phyloP scores from a whole-genome alignment of 2,797 vertebrate species.

The Lagorchestes hirsutus region DNA sequence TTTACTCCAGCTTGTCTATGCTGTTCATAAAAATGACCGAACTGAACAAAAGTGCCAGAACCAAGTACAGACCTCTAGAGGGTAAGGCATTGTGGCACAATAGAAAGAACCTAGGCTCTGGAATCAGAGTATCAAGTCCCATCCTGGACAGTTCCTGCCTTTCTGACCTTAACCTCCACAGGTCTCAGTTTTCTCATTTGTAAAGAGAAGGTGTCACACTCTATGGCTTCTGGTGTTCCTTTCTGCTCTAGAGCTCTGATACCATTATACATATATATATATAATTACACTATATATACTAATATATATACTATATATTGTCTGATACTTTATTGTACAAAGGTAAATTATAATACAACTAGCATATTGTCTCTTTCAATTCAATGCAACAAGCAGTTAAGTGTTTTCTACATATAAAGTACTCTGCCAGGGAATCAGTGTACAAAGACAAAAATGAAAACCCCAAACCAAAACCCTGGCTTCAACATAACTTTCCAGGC shows the following conservation, averaged over 20 bases:
- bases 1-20: neutral
- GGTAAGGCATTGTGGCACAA: neutral
- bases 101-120: neutral
- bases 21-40: neutral
- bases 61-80: neutral
- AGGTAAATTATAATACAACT: neutral
- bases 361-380: neutral
- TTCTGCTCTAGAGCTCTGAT: slow-evolving; percentile 15
- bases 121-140: neutral
- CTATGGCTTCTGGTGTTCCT: neutral
- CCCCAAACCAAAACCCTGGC: neutral
- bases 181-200: neutral
- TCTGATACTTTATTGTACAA: neutral
- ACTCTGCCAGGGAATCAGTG: neutral
- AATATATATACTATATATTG: neutral
- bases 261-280: neutral
- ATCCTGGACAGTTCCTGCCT: neutral
- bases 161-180: neutral
- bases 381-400: slow-evolving; percentile 5
- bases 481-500: neutral
- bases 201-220: neutral
- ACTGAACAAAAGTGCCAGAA: neutral
- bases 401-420: slow-evolving; percentile 11
- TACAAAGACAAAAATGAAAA: slow-evolving; percentile 34
- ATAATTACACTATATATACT: neutral